These are phyloP conservation scores for Cheilosia impressa DNA, from an alignment of 2,888 invertebrate genomes.

Conservation along the genomic window DNA sequence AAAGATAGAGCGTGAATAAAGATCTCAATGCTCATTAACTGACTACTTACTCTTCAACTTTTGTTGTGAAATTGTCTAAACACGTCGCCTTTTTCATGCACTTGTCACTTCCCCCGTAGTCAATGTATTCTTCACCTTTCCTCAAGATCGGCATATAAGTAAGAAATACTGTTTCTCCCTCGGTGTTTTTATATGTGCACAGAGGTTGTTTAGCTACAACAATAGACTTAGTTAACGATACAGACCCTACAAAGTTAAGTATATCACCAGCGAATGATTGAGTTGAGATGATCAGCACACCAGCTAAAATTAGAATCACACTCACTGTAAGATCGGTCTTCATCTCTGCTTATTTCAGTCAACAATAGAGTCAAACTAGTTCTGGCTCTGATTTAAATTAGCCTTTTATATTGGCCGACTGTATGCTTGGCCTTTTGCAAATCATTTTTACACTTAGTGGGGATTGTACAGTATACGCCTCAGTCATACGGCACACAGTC, in stretches of 20 bases:
- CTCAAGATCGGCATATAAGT: slow-evolving; percentile 79
- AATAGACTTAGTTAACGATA: background rate
- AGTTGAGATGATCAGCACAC: slow-evolving; percentile 36
- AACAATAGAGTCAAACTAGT: slow-evolving; percentile 29
- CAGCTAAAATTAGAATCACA: slow-evolving; percentile 37
- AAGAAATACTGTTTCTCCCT: slow-evolving; percentile 80
- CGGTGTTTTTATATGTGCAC: slow-evolving; percentile 79
- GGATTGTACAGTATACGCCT: background rate
- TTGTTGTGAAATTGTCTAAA: slow-evolving; percentile 79
- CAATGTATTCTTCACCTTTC: slow-evolving; percentile 81
- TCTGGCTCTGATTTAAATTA: background rate
- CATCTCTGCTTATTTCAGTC: slow-evolving; percentile 20
- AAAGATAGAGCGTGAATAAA: background rate
- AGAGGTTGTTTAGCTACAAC: slow-evolving; percentile 78
- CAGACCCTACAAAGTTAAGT: background rate
- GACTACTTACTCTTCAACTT: slow-evolving; percentile 80
- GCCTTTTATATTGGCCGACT: slow-evolving; percentile 40
- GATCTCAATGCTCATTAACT: background rate
- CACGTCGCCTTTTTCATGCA: slow-evolving; percentile 80
- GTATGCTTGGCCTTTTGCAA: background rate
- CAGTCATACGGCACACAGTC: background rate
- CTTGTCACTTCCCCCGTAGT: slow-evolving; percentile 79
- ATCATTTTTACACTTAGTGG: slow-evolving; percentile 17
- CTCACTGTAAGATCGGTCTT: slow-evolving; percentile 16
- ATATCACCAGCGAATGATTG: slow-evolving; percentile 40